Conservation (phyloP, 2,797 vertebrate genomes). For the Clarias pachynema region DNA sequence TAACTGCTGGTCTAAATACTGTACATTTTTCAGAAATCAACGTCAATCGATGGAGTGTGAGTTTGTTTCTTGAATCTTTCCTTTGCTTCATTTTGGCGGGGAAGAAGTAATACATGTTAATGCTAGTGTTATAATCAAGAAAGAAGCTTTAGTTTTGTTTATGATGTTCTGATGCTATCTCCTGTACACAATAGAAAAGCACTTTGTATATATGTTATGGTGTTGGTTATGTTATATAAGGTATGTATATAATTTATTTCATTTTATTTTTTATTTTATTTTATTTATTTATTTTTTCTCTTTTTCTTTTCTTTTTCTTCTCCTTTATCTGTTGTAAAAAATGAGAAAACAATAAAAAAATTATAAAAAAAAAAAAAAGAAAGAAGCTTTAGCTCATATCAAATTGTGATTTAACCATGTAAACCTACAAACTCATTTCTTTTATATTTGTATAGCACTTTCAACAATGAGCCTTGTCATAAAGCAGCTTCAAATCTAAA, state of each 20-base stretch:
- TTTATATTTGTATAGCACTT: neutral
- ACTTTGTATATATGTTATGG: no score
- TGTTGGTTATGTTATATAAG: no score
- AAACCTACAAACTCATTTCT: neutral
- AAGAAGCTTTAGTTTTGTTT: neutral
- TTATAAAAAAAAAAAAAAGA: no score
- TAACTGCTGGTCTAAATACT: neutral
- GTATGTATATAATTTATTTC: no score
- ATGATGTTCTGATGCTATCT: no score
- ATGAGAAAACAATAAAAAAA: no score
- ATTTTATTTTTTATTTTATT: no score
- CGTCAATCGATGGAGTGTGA: neutral
- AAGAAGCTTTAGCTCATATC: neutral
- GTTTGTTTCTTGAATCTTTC: neutral
- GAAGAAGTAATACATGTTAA: neutral
- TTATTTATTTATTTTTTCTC: no score
- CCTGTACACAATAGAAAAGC: no score
- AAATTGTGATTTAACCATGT: neutral
- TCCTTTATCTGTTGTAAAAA: no score
- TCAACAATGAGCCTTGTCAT: neutral
- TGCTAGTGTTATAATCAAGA: neutral
- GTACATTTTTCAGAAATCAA: neutral
- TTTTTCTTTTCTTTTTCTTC: no score
- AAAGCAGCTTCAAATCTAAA: neutral
- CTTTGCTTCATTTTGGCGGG: no score